Base-by-base conservation (phyloP, 2,888 invertebrate species). In the Corbicula japonica region DNA sequence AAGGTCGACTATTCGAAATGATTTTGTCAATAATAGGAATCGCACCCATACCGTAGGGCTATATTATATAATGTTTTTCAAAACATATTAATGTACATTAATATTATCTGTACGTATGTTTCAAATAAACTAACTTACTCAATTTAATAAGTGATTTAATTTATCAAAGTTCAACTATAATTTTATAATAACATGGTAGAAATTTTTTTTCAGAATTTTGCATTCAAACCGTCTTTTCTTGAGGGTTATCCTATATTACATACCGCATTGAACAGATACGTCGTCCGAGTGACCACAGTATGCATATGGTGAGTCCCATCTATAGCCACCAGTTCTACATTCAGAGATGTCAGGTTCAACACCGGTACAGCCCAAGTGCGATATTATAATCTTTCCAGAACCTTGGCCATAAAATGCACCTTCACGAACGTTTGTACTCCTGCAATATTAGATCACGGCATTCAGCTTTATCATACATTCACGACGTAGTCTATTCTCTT, bases 261-360 rank as follows among this genome's bases (percentile, higher is more conserved):
- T 75, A 75, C 75, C 48, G 34, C 75, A 75, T 18, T 75, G 44
- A 10, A 75, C 38, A 8, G 65, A 60, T 2, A 75, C 60, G 38
- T 75, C 68, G 35, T 54, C 41, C 18, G 21, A 34, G 26, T 68
- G 61, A 23, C 35, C 26, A 30, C 75, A 75, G 50, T 68, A 68
- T 18, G 21, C 34, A 52, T 68, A 61, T 12, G 68, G 52, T 44
- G 15, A 44, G 23, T 26, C 28, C 75, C 75, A 75, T 5, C 61
- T 34, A n/a, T 60, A 30, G 35, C 60, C 60, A 6, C 15, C 28
- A 15, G 62, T 41, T 18, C 12, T 34, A 23, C 75, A 75, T 23
- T 68, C 75, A 1, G 75, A 75, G 30, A 75, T 54, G 61, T 75
- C 75, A 18, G 38, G 60, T 41, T 75, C 75, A 28, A 41, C 26